phyloP scores from a whole-genome alignment of 2,113 vertebrate genomes.

The Puffinus mauretanicus region DNA sequence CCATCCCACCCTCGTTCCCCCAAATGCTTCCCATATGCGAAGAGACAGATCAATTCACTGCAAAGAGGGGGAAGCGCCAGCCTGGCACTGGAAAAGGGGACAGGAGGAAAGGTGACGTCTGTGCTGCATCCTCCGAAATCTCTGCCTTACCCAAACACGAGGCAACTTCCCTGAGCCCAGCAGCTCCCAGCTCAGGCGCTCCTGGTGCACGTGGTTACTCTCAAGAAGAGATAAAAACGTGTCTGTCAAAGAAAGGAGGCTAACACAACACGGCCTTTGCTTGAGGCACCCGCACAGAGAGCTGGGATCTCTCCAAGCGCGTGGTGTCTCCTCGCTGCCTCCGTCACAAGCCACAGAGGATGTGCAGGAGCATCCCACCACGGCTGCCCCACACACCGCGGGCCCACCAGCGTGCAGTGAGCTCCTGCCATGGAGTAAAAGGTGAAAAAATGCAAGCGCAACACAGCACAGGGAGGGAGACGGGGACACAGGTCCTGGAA shows the following conservation, averaged over 20 bases:
- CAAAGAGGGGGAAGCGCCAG: neutral
- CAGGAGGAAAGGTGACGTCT: neutral
- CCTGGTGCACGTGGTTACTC: neutral
- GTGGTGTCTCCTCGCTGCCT: neutral
- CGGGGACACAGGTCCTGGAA: neutral
- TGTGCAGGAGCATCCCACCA: neutral
- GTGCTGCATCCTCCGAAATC: neutral
- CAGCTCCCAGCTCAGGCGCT: rapidly evolving
- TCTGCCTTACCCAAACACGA: rapidly evolving
- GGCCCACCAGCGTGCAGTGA: rapidly evolving
- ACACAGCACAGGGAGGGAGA: rapidly evolving
- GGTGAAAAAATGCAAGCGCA: neutral
- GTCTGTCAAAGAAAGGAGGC: neutral
- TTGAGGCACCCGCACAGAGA: neutral
- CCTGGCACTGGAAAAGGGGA: neutral
- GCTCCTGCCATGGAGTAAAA: neutral
- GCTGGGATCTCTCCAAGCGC: neutral
- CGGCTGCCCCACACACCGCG: neutral
- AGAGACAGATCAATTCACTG: neutral
- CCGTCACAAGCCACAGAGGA: neutral
- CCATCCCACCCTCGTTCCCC: neutral
- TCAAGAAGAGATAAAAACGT: rapidly evolving
- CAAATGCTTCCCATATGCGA: rapidly evolving
- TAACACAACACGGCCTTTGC: neutral
- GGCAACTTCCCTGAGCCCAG: neutral